Evolutionary conservation across 2,797 vertebrate species (phyloP).

Genomic region (Melanogrammus aeglefinus): DNA sequence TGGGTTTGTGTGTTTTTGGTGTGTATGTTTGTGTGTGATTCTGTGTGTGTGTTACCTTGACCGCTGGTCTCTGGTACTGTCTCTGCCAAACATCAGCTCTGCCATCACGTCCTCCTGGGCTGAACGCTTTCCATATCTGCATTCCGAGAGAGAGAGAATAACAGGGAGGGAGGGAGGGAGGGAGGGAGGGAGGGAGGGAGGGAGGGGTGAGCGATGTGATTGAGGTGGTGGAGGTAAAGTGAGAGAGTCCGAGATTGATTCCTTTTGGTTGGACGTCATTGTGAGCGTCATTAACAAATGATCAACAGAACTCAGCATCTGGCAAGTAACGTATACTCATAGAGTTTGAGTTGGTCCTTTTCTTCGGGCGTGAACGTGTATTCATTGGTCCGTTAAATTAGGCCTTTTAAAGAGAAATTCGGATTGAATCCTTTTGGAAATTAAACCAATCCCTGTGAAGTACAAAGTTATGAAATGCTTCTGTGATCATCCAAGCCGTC

Average conservation of each 20-base stretch:
- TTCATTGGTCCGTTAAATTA: not conserved
- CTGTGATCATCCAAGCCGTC: not conserved
- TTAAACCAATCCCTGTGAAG: not conserved
- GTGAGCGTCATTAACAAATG: not conserved
- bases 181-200: not conserved
- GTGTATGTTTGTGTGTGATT: too few species aligned
- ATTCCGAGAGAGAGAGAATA: not conserved
- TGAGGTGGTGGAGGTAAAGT: not conserved
- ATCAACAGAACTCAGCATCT: not conserved
- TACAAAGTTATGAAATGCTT: not conserved
- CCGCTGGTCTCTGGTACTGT: conserved; percentile 72
- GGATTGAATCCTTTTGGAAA: not conserved
- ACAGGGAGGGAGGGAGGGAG: not conserved
- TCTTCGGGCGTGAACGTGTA: not conserved
- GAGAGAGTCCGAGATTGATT: not conserved
- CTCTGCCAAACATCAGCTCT: conserved; percentile 74
- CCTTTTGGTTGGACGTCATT: not conserved
- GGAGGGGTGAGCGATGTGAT: not conserved
- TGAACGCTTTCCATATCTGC: conserved; percentile 83
- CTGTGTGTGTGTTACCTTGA: conserved; percentile 67
- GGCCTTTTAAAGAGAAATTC: not conserved
- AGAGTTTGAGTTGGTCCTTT: not conserved
- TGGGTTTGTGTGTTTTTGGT: too few species aligned
- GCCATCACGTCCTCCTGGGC: conserved; percentile 70
- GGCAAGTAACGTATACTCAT: not conserved